Conservation (phyloP, 2,113 vertebrate species). For the pig (Sus scrofa) region DNA sequence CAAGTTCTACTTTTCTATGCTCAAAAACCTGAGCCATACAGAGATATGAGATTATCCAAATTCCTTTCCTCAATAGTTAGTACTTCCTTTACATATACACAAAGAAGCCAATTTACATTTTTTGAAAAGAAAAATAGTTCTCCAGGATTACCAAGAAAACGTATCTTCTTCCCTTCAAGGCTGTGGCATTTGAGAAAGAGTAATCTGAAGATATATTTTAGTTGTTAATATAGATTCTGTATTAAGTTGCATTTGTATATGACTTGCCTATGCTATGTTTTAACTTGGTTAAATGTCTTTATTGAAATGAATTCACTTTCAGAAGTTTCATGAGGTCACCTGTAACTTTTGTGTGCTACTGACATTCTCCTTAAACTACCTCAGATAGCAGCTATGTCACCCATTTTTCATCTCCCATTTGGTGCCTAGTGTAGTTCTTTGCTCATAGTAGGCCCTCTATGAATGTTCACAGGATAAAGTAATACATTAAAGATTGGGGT, state of each 20-base stretch:
- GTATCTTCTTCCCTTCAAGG: neutral
- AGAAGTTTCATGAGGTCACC: neutral
- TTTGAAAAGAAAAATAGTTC: neutral
- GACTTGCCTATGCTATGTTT: neutral
- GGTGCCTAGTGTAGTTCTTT: neutral
- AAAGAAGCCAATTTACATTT: constrained; percentile 24
- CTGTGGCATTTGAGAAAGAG: neutral
- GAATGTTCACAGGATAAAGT: neutral
- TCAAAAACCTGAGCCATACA: neutral
- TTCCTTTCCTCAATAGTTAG: neutral
- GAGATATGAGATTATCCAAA: constrained; percentile 38
- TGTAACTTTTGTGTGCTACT: neutral
- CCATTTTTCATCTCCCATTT: constrained; percentile 5
- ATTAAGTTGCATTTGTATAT: neutral
- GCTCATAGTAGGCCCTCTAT: neutral
- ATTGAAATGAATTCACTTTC: neutral
- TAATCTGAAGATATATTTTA: neutral
- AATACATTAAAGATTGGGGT: neutral
- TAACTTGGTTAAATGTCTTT: neutral
- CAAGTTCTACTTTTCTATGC: neutral
- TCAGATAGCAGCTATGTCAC: neutral
- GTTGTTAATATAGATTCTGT: neutral
- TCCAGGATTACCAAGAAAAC: neutral
- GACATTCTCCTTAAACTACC: neutral
- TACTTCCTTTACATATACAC: neutral